Conservation (phyloP, 2,797 vertebrate species). For the Orestias chungarensis region DNA sequence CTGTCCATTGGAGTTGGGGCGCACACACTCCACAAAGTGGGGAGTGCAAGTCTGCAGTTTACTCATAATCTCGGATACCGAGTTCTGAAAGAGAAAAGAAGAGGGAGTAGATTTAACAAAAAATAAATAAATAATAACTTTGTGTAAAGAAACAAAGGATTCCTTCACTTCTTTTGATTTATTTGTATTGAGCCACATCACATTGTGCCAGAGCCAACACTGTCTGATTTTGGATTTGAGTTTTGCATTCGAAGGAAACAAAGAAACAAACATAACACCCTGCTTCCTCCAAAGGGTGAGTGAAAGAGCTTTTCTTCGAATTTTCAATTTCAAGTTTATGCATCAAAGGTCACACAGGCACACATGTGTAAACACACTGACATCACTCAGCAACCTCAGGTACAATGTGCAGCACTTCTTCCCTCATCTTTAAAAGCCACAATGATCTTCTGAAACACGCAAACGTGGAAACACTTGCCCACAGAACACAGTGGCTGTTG, state of each 20-base stretch:
- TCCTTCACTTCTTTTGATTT: slow-evolving; percentile 17
- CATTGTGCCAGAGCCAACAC: slow-evolving; percentile 51
- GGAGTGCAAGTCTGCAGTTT: slow-evolving; percentile 87
- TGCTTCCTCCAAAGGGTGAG: slow-evolving; percentile 36
- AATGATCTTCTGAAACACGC: slow-evolving; percentile 13
- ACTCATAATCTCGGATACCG: slow-evolving; percentile 86
- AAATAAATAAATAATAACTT: too few species aligned
- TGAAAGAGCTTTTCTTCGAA: slow-evolving; percentile 41
- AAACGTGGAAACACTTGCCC: slow-evolving; percentile 28
- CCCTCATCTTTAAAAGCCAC: slow-evolving; percentile 50
- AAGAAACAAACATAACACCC: slow-evolving; percentile 47
- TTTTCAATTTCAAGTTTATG: slow-evolving; percentile 40
- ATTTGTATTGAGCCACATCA: slow-evolving; percentile 39
- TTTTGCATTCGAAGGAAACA: slow-evolving; percentile 56
- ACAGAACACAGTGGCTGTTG: slow-evolving; percentile 71
- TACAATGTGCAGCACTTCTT: slow-evolving; percentile 29
- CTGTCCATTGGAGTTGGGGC: slow-evolving; percentile 84
- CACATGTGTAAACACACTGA: slow-evolving; percentile 52
- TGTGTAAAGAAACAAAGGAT: slow-evolving; percentile 2
- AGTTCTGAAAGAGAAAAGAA: slow-evolving; percentile 78
- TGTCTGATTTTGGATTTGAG: slow-evolving; percentile 52
- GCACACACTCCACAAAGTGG: slow-evolving; percentile 91
- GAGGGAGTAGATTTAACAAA: slow-evolving; percentile 1
- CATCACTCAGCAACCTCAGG: slow-evolving; percentile 41
- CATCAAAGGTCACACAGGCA: slow-evolving; percentile 35